A percentile compares a stretch with the other conserved stretches of the same genome.
phyloP scores from a whole-genome alignment of 2,888 invertebrate species.

The Agriotes lineatus region DNA sequence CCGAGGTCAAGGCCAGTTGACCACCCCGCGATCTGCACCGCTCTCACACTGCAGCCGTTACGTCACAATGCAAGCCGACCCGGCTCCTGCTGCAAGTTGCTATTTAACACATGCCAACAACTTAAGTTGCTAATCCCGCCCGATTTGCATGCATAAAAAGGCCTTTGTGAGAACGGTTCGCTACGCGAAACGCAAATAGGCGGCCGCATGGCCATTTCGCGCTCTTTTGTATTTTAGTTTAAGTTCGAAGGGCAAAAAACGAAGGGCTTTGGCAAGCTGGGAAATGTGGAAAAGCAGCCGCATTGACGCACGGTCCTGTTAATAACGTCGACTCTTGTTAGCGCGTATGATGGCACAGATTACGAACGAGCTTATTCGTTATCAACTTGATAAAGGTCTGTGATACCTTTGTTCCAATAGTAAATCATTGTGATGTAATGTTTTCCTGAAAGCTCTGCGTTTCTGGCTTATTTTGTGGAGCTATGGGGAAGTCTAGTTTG shows the following conservation, averaged over 20 bases:
- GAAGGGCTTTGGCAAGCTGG: not conserved
- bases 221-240: not conserved
- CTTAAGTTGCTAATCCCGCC: constrained; percentile 21
- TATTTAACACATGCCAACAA: constrained; percentile 31
- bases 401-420: not conserved
- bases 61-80: constrained; percentile 42
- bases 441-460: no score
- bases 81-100: constrained; percentile 25
- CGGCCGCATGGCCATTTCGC: not conserved
- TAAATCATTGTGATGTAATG: not conserved
- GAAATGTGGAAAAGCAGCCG: not conserved
- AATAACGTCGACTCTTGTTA: no score
- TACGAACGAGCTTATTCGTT: not conserved
- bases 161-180: not conserved
- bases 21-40: constrained; percentile 45
- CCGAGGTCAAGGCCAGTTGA: constrained; percentile 50
- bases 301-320: no score
- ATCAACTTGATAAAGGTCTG: not conserved
- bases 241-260: not conserved
- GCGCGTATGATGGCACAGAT: not conserved
- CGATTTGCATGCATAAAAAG: constrained; percentile 26
- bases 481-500: no score
- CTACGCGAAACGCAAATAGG: constrained; percentile 4
- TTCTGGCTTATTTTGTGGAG: no score
- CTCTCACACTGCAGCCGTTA: constrained; percentile 42